A percentile compares a stretch with the other conserved stretches of the same genome.
Conservation (phyloP, 2,113 vertebrate genomes). For the Oryzias celebensis region DNA sequence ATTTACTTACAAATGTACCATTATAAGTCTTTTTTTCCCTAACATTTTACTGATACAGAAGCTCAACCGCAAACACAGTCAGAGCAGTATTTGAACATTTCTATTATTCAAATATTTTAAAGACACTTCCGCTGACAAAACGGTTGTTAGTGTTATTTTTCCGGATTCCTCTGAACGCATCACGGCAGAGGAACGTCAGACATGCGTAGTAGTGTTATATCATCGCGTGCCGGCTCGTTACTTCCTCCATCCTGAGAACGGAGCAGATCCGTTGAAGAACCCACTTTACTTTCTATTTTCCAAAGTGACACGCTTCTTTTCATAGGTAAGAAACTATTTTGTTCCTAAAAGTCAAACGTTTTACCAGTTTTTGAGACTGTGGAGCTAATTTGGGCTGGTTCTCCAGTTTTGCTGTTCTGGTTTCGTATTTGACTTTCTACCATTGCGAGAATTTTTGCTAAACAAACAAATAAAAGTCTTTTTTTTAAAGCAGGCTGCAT, state of each 20-base stretch:
- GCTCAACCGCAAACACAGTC: not conserved
- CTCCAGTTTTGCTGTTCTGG: too few species aligned
- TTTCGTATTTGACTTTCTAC: too few species aligned
- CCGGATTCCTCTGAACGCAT: conserved; percentile 5
- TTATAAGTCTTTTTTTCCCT: too few species aligned
- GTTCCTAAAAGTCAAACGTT: not conserved
- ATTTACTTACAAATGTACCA: too few species aligned
- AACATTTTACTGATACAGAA: too few species aligned
- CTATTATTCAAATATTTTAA: too few species aligned
- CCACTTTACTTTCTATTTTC: not conserved
- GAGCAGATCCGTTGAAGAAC: too few species aligned
- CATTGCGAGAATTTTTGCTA: too few species aligned
- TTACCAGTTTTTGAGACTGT: not conserved
- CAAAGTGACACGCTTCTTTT: not conserved
- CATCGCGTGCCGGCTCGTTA: conserved; percentile 23
- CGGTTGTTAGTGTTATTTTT: too few species aligned
- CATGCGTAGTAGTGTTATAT: conserved; percentile 7
- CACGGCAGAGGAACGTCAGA: conserved; percentile 14
- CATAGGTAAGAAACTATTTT: conserved; percentile 31
- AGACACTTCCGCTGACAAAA: too few species aligned
- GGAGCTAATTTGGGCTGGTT: not conserved
- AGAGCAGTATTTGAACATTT: not conserved
- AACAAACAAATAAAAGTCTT: too few species aligned
- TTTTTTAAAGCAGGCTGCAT: not conserved
- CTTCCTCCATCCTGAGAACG: conserved; percentile 14